Conservation (phyloP, 2,113 vertebrate species). For the Heteronetta atricapilla region DNA sequence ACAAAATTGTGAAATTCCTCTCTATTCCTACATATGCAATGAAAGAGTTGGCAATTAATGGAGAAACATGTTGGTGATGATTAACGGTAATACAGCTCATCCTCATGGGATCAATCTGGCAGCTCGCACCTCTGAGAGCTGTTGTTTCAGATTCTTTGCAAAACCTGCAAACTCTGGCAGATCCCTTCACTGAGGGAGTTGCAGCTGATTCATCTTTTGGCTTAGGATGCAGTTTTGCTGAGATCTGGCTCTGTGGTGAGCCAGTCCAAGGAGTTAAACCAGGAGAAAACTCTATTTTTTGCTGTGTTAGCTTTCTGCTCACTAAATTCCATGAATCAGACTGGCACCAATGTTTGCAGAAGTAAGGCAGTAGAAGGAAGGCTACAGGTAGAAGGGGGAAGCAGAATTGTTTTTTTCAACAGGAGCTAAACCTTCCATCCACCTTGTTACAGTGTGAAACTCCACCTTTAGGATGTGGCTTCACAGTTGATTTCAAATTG, state of each 20-base stretch:
- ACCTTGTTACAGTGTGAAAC: not conserved
- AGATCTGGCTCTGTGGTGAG: not conserved
- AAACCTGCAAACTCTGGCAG: slow-evolving; percentile 29
- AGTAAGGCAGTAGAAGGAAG: not conserved
- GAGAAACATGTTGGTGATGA: not conserved
- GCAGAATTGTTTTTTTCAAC: not conserved
- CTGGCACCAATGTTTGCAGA: not conserved
- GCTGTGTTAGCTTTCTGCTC: not conserved
- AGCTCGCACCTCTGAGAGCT: not conserved
- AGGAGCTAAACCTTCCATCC: not conserved
- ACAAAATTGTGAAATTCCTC: not conserved
- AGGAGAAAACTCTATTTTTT: not conserved
- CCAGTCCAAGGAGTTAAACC: slow-evolving; percentile 4
- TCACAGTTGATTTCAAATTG: not conserved
- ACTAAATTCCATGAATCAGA: not conserved
- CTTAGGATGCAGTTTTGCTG: not conserved
- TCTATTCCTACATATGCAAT: not conserved
- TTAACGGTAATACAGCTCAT: not conserved
- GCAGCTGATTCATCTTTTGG: slow-evolving; percentile 36
- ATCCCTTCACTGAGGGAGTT: not conserved
- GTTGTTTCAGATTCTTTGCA: slow-evolving; percentile 19
- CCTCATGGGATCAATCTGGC: not conserved
- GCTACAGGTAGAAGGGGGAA: not conserved
- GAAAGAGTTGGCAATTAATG: not conserved
- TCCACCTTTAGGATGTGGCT: not conserved